These are phyloP conservation scores for Aphelenchoides fujianensis DNA, from an alignment of 1,140 invertebrate genomes.

Conservation along the genomic window DNA sequence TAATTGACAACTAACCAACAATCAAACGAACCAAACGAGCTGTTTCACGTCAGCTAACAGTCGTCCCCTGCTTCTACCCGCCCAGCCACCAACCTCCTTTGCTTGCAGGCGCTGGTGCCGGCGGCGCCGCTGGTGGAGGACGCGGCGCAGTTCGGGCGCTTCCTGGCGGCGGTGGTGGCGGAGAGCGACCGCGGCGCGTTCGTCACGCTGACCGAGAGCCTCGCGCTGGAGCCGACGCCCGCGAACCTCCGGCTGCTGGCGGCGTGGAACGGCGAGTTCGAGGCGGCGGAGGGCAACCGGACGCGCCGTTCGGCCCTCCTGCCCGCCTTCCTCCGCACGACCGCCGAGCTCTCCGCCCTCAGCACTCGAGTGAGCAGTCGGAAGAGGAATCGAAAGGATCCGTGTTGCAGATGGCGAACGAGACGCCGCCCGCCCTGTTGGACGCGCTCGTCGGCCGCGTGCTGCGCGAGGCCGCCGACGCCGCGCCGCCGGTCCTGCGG, in stretches of 20 bases:
- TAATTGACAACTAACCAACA: too few species aligned
- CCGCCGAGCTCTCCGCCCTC: not conserved
- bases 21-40: too few species aligned
- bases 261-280: not conserved
- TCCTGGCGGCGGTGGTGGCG: not conserved
- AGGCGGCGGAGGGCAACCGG: not conserved
- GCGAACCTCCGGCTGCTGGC: not conserved
- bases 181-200: not conserved
- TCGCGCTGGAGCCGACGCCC: not conserved
- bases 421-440: not conserved
- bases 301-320: not conserved
- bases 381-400: too few species aligned
- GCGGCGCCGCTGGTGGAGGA: too few species aligned
- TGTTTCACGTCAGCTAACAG: too few species aligned
- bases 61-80: too few species aligned
- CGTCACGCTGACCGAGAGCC: conserved; percentile 2
- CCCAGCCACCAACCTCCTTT: too few species aligned
- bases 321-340: not conserved
- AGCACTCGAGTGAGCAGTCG: too few species aligned
- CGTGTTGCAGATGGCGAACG: too few species aligned
- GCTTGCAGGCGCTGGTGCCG: too few species aligned
- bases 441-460: not conserved
- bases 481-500: not conserved
- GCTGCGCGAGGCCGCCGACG: not conserved
- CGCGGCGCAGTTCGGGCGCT: not conserved